Evolutionary conservation across 2,797 vertebrate species (phyloP).

Genomic region (Peromyscus aztecus): DNA sequence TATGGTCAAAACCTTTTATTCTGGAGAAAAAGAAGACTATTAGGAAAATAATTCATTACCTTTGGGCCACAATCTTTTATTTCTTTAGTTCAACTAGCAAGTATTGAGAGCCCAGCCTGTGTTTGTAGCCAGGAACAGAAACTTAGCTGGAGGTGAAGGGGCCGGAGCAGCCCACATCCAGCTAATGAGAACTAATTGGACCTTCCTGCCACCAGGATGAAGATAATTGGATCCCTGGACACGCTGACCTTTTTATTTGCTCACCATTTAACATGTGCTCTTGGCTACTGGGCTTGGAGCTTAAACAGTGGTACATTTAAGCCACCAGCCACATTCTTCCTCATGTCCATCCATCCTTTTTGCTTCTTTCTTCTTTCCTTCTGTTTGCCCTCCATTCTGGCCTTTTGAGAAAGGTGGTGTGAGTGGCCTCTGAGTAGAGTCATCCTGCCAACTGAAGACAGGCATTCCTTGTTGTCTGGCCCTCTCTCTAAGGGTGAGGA

Average conservation of each 20-base stretch:
- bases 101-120: constrained; percentile 73
- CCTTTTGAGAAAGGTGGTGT: neutral
- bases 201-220: constrained; percentile 66
- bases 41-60: constrained; percentile 1
- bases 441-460: neutral
- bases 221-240: constrained; percentile 70
- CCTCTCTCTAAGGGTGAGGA: neutral
- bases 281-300: constrained; percentile 63
- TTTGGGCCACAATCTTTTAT: neutral
- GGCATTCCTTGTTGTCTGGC: constrained; percentile 35
- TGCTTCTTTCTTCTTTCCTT: constrained; percentile 16
- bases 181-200: constrained; percentile 74
- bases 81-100: constrained; percentile 63
- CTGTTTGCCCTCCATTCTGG: neutral
- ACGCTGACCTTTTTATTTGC: constrained; percentile 73
- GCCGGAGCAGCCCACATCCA: constrained; percentile 43
- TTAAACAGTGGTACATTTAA: constrained; percentile 66
- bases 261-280: constrained; percentile 69
- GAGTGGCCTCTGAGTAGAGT: neutral
- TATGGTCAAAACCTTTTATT: constrained; percentile 32
- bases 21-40: constrained; percentile 10
- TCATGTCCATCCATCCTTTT: neutral
- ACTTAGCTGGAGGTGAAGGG: constrained; percentile 64
- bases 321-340: constrained; percentile 62
- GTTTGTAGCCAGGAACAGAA: constrained; percentile 69